A percentile compares a stretch with the other conserved stretches of the same genome.
These are phyloP conservation scores for Labeo rohita DNA, from an alignment of 2,113 vertebrate genomes.

Conservation along the genomic window DNA sequence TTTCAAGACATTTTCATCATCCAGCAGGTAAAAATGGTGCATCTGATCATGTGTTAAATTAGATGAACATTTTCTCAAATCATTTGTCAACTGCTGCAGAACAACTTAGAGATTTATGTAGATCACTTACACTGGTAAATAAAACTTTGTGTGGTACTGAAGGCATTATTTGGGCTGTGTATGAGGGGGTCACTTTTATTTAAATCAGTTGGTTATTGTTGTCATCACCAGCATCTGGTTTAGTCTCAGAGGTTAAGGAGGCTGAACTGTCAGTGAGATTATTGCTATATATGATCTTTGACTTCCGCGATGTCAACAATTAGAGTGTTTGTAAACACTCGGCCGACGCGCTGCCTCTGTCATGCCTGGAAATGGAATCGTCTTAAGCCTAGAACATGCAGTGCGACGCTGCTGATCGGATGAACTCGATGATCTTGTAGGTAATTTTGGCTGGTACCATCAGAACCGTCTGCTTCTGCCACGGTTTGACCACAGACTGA, in stretches of 20 bases:
- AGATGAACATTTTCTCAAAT: not conserved
- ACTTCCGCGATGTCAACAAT: not conserved
- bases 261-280: not conserved
- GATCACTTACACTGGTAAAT: not conserved
- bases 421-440: slow-evolving; percentile 2
- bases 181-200: not conserved
- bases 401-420: slow-evolving; percentile 15
- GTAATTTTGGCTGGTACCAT: slow-evolving; percentile 1
- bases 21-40: not conserved
- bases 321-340: slow-evolving; percentile 25
- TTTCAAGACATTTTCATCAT: not conserved
- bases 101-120: not conserved
- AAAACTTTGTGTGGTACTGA: not conserved
- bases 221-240: not conserved
- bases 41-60: not conserved
- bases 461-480: not conserved
- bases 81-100: not conserved
- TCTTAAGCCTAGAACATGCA: slow-evolving; percentile 9
- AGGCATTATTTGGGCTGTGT: not conserved
- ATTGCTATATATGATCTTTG: slow-evolving; percentile 14
- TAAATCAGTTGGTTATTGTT: not conserved
- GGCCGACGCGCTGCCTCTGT: not conserved
- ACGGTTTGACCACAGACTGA: not conserved
- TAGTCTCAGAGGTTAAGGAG: not conserved
- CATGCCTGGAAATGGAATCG: not conserved